Evolutionary conservation across 2,113 vertebrate genomes (phyloP), one percentile per base, ranked within the genome.

Genomic region (Oncorhynchus keta): DNA sequence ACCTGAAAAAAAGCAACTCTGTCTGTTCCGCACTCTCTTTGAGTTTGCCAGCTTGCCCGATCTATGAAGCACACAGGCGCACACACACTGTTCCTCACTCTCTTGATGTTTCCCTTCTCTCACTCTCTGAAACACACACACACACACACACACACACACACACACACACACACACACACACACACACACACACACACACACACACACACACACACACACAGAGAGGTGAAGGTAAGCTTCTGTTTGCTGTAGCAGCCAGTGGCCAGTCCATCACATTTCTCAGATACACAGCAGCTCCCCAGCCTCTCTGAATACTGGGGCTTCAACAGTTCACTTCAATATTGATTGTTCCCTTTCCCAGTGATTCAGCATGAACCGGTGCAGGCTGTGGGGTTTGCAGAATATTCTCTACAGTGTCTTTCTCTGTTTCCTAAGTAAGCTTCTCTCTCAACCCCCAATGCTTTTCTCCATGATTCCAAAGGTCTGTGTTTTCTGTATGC

Each of bases 311-410:
- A 35, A 35, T 11, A 20, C 30, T 35, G 80, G 14, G 72, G 39
- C 71, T 85, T 83, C 79, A 79, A 80, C 86, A 66, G 70, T 79
- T 83, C 86, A 66, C 70, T 77, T 83, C 20, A 5, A 48, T 83
- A 89, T 87, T 66, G 89, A 90, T 90, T 76, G 68, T 55, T 82
- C 79, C 20, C 62, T 72, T 68, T 77, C 74, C 79, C 12, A 85
- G 78, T 79, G 87, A 90, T 81, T 90, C 89, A 88, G 87, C 88
- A 86, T 71, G 80, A 84, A 64, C 81, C 26, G 2, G 76, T 68
- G 77, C 80, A 68, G 77, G 80, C 81, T 51, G 80, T 80, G 69
- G 81, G 84, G 80, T 85, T 61, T 73, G 72, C 78, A 84, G 85
- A 75, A 88, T 87, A 81, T 76, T 75, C 78, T 86, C 76, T 87